These are phyloP conservation scores for Diadegma fenestrale DNA, from an alignment of 2,888 invertebrate genomes.

Conservation along the genomic window DNA sequence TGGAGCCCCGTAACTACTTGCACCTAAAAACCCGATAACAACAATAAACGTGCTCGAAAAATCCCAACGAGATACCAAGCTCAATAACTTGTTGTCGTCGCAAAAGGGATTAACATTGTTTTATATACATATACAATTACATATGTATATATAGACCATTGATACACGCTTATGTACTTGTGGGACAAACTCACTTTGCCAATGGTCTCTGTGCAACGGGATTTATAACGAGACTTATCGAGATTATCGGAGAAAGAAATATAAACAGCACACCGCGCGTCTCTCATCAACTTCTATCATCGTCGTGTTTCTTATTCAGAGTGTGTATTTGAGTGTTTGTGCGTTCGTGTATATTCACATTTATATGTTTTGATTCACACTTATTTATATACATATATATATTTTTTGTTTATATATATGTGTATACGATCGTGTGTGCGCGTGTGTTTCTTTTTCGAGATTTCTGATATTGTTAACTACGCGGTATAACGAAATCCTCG, in stretches of 20 bases:
- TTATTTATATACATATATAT: constrained; percentile 19
- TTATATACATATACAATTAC: not conserved
- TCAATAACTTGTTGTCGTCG: not conserved
- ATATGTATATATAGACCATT: constrained; percentile 2
- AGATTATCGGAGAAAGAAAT: constrained; percentile 33
- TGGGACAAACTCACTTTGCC: not conserved
- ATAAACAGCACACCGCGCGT: constrained; percentile 46
- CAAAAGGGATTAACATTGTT: constrained; percentile 4
- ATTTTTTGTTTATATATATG: constrained; percentile 6
- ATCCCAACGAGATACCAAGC: not conserved
- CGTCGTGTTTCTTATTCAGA: constrained; percentile 26
- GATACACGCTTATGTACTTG: not conserved
- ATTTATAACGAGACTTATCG: constrained; percentile 18
- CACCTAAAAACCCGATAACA: not conserved
- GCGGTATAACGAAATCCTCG: constrained; percentile 25
- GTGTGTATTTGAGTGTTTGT: constrained; percentile 33
- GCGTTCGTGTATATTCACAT: constrained; percentile 3
- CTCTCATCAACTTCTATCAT: constrained; percentile 10
- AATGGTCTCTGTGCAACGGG: constrained; percentile 12
- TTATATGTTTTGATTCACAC: not conserved
- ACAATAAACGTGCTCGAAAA: constrained; percentile 13
- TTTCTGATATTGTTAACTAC: constrained; percentile 8
- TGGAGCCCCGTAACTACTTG: constrained; percentile 6
- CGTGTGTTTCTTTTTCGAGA: constrained; percentile 8
- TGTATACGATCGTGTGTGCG: constrained; percentile 21